Evolutionary conservation across 1,140 invertebrate genomes (phyloP).

Genomic region (Drosophila ogumai): DNA sequence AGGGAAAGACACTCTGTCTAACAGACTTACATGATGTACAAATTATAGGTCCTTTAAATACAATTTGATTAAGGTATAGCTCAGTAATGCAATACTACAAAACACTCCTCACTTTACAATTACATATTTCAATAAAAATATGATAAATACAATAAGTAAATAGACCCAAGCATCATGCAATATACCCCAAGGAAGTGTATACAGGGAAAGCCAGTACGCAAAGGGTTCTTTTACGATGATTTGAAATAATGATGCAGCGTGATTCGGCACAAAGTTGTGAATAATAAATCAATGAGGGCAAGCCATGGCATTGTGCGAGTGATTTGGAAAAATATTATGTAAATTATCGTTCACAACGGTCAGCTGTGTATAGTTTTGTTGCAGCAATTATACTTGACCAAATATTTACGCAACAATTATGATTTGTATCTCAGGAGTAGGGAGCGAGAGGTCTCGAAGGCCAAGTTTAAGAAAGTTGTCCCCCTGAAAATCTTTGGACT

Average conservation of each 20-base stretch:
- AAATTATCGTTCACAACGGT: slow-evolving; percentile 72
- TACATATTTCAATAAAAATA: too few species aligned
- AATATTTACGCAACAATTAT: slow-evolving; percentile 81
- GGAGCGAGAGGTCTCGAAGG: slow-evolving; percentile 3
- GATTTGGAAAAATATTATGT: slow-evolving; percentile 77
- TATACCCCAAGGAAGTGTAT: slow-evolving; percentile 16
- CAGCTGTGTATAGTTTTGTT: slow-evolving; percentile 58
- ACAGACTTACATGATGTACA: not conserved
- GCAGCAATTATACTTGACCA: slow-evolving; percentile 77
- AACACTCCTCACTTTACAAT: not conserved
- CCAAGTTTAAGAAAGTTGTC: slow-evolving; percentile 20
- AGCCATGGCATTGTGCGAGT: slow-evolving; percentile 51
- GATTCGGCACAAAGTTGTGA: slow-evolving; percentile 65
- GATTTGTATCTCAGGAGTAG: slow-evolving; percentile 56
- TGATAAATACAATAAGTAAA: not conserved
- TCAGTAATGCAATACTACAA: not conserved
- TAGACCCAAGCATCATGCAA: not conserved
- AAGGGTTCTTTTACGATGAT: slow-evolving; percentile 63
- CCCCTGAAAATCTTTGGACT: not conserved
- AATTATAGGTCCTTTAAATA: not conserved
- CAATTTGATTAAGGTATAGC: not conserved
- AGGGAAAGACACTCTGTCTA: not conserved
- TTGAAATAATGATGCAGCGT: slow-evolving; percentile 72
- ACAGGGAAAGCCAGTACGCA: slow-evolving; percentile 30
- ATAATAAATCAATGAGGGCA: slow-evolving; percentile 63